These are phyloP conservation scores for Siphonodentalium dalli DNA, from an alignment of 2,888 invertebrate species.

Conservation along the genomic window DNA sequence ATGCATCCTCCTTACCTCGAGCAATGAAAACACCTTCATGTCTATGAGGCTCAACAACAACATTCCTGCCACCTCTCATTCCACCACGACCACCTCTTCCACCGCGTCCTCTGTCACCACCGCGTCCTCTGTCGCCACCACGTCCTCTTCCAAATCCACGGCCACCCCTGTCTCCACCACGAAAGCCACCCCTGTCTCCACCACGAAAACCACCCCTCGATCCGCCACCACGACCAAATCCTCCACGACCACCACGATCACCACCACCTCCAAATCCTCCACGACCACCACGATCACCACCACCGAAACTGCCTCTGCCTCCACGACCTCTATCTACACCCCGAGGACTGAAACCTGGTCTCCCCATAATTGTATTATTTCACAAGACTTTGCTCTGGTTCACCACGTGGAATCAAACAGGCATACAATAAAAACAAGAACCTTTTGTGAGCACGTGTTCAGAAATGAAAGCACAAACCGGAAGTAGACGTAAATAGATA, in stretches of 20 bases:
- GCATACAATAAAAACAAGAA: no score
- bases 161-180: constrained; percentile 38
- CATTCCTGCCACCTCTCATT: constrained; percentile 89
- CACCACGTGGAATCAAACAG: no score
- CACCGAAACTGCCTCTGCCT: constrained; percentile 28
- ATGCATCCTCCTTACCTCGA: constrained; percentile 95
- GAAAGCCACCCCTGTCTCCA: constrained; percentile 47
- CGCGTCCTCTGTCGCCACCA: constrained; percentile 55
- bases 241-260: constrained; percentile 29
- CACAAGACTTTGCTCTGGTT: no score
- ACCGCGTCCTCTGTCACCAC: constrained; percentile 32
- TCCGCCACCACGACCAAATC: constrained; percentile 54
- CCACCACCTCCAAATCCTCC: constrained; percentile 29
- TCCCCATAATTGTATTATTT: no score
- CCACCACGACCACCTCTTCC: constrained; percentile 68
- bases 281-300: constrained; percentile 24
- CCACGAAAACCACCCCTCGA: constrained; percentile 42
- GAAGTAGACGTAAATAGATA: no score
- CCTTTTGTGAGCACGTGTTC: no score
- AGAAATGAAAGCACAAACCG: no score
- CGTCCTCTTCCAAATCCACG: constrained; percentile 34
- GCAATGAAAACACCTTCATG: constrained; percentile 96
- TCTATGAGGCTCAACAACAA: constrained; percentile 94
- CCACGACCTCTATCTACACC: constrained; percentile 25
- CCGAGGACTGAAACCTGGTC: constrained; percentile 16